Evolutionary conservation across 2,888 invertebrate species (phyloP), one percentile per base, ranked within the genome.

Genomic region (Eupithecia subfuscata): DNA sequence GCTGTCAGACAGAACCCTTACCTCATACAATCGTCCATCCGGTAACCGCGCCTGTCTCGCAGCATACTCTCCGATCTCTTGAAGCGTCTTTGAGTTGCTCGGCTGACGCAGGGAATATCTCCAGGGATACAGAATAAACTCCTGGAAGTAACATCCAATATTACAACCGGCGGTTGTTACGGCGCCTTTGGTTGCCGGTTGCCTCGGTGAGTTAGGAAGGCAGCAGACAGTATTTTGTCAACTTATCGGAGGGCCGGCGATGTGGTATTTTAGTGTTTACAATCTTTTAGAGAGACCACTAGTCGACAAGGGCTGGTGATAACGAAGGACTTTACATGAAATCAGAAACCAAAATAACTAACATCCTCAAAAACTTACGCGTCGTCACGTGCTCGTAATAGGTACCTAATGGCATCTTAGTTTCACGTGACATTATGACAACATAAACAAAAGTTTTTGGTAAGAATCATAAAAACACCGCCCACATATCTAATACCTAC

Each of bases 41-140:
- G 91, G 89, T 71, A 93, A 78, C 3, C 92, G 87, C 1, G 94
- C 88, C 75, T 90, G 87, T 68, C 94, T 88, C 0, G 94, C 94
- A 0, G 94, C 94, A 68, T 93, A 93, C 81, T 95, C 94, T 11
- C 94, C 94, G 22, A 95, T 92, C 2, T 89, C 90, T 86, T 95
- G 94, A 71, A 94, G 80, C 22, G 84, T 88, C 65, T 85, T 87
- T 71, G 89, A 87, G 83, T 94, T 94, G 79, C 92, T 93, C 6
- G 89, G 90, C 73, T 87, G 88, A 2, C 92, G 90, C 22, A 84
- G 74, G 0, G 94, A 90, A 82, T 91, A 95, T 25, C 93, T 89
- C 95, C 94, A 95, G 4, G 94, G 94, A 74, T 92, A 95, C 60
- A 94, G 79, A 48, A 95, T 92, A 70, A 81, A 92, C 80, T 94